A percentile compares a stretch with the other conserved stretches of the same genome.
phyloP scores from a whole-genome alignment of 2,797 vertebrate species.

The Enteromius afrohamiltoni region DNA sequence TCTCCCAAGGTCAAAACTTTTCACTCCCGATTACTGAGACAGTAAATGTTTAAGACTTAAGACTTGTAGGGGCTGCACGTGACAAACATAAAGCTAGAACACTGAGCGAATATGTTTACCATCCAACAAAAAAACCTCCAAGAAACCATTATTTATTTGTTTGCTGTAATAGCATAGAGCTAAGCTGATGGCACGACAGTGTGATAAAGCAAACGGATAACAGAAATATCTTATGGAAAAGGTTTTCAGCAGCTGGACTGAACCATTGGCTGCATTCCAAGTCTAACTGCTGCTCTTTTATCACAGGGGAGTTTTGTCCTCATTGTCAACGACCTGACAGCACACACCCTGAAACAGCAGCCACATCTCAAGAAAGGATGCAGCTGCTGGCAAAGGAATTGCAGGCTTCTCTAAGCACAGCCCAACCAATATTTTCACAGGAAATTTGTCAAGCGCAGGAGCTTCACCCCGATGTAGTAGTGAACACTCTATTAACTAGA shows the following conservation, averaged over 20 bases:
- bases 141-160: constrained; percentile 29
- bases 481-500: background rate
- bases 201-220: constrained; percentile 21
- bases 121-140: background rate
- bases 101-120: background rate
- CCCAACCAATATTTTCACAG: constrained; percentile 31
- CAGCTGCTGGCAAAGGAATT: constrained; percentile 55
- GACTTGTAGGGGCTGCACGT: background rate
- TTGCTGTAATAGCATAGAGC: constrained; percentile 19
- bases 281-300: constrained; percentile 53
- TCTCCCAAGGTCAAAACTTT: background rate
- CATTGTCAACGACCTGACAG: constrained; percentile 55
- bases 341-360: constrained; percentile 41
- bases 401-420: constrained; percentile 31
- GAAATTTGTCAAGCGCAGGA: constrained; percentile 45
- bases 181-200: constrained; percentile 25
- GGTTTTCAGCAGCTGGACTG: constrained; percentile 49
- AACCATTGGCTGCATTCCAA: constrained; percentile 50
- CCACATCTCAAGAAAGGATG: constrained; percentile 61
- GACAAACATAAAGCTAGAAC: background rate
- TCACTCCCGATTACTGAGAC: background rate
- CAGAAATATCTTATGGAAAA: constrained; percentile 40
- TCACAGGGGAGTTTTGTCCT: constrained; percentile 55
- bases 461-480: background rate
- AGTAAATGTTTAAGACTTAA: constrained; percentile 1